phyloP scores from a whole-genome alignment of 2,113 vertebrate species.

The Platycercus adscitus region DNA sequence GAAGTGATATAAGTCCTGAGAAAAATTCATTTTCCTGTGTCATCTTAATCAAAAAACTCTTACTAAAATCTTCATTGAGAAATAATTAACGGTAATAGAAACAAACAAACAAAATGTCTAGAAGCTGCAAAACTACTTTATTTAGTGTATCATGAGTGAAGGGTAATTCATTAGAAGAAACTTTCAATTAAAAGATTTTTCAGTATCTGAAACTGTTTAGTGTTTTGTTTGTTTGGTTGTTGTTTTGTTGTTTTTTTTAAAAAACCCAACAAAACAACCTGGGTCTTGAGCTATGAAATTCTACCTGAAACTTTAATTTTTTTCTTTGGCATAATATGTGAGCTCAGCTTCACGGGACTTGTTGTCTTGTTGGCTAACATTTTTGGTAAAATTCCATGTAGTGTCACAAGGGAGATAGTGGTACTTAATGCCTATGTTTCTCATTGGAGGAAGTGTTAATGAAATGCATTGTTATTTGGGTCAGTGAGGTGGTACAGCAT shows the following conservation, averaged over 20 bases:
- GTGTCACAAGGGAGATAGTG: not conserved
- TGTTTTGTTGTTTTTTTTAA: not conserved
- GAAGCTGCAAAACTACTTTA: not conserved
- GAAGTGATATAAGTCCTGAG: not conserved
- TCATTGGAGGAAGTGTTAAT: not conserved
- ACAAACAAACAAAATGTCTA: not conserved
- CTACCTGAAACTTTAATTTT: not conserved
- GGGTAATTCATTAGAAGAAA: not conserved
- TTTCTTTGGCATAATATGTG: not conserved
- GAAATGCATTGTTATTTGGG: not conserved
- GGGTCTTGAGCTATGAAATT: not conserved
- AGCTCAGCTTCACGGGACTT: not conserved
- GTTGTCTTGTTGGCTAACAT: not conserved
- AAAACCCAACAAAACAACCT: not conserved
- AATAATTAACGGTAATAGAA: not conserved
- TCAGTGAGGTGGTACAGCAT: not conserved
- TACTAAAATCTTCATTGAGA: not conserved
- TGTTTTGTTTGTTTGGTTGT: not conserved
- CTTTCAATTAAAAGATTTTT: not conserved
- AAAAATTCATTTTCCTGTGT: not conserved
- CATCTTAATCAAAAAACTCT: not conserved
- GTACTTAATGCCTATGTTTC: not conserved
- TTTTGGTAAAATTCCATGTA: not conserved
- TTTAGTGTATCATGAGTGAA: not conserved
- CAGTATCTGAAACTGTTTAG: not conserved